Evolutionary conservation across 2,888 invertebrate genomes (phyloP), one percentile per base, ranked within the genome.

Genomic region (Ceraclea dissimilis): DNA sequence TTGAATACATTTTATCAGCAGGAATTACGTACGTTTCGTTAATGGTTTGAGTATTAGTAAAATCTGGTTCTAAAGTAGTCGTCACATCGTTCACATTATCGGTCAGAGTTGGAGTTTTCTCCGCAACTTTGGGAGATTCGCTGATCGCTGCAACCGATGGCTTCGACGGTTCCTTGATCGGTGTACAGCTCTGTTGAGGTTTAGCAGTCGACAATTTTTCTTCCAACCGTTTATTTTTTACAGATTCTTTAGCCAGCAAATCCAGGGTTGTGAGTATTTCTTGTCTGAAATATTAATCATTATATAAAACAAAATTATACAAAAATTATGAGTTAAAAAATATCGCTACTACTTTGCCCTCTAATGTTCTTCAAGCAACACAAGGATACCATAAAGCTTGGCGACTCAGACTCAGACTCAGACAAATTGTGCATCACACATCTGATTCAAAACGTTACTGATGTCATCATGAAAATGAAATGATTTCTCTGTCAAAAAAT

Each of bases 261-360:
- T 66, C 60, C 68, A 76, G 71, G 17, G 75, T 66, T 46, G 71
- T 68, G 63, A 69, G 73, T 1, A 75, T 74, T 69, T 78, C 76
- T 64, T 73, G 75, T 59, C 78, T 78, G 19, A 20, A 51, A 56
- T 17, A 52, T 2, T 31, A 6, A 31, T 8, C 8, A 31, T 8
- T 6, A 31, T n/a, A n/a, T n/a, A n/a, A n/a, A n/a, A 19, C 52
- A 49, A 54, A 59, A 57, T 49, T n/a, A n/a, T n/a, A n/a, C n/a
- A n/a, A n/a, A n/a, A n/a, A n/a, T n/a, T n/a, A n/a, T n/a, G n/a
- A n/a, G n/a, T n/a, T n/a, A n/a, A n/a, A n/a, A n/a, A n/a, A n/a
- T n/a, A n/a, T n/a, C n/a, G n/a, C n/a, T n/a, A n/a, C n/a, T n/a
- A n/a, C n/a, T n/a, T 33, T 33, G 11, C 8, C 33, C 33, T 10